phyloP scores from a whole-genome alignment of 1,140 invertebrate species.

The Steinernema khuongi region DNA sequence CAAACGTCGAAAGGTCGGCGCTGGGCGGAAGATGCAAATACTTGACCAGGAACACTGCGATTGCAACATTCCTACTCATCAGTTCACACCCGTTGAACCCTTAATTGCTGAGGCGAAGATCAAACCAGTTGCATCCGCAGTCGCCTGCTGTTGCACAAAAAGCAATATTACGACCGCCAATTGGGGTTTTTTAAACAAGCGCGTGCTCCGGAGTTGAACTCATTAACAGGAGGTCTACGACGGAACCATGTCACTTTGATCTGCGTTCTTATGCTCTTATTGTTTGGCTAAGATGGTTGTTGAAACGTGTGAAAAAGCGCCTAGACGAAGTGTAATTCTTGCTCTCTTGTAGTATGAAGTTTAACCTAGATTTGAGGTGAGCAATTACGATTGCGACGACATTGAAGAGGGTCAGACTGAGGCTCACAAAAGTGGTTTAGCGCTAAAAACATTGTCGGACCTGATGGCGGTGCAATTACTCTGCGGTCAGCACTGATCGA shows the following conservation, averaged over 20 bases:
- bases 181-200: neutral
- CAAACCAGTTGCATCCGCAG: neutral
- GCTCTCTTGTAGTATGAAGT: neutral
- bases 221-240: slow-evolving; percentile 4
- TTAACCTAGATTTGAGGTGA: neutral
- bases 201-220: neutral
- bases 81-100: no score
- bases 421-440: neutral
- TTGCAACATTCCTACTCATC: no score
- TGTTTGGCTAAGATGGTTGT: neutral
- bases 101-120: neutral
- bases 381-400: slow-evolving; percentile 11
- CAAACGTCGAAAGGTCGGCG: no score
- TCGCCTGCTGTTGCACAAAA: neutral
- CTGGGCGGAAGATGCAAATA: no score
- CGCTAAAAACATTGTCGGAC: no score
- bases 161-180: neutral
- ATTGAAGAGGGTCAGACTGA: neutral
- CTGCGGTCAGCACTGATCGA: no score
- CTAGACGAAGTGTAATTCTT: neutral
- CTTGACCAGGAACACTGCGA: no score
- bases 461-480: no score
- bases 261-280: neutral
- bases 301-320: neutral
- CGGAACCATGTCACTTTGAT: neutral